Conservation (phyloP, 2,797 vertebrate species). For the Enteromius thamalakanensis region DNA sequence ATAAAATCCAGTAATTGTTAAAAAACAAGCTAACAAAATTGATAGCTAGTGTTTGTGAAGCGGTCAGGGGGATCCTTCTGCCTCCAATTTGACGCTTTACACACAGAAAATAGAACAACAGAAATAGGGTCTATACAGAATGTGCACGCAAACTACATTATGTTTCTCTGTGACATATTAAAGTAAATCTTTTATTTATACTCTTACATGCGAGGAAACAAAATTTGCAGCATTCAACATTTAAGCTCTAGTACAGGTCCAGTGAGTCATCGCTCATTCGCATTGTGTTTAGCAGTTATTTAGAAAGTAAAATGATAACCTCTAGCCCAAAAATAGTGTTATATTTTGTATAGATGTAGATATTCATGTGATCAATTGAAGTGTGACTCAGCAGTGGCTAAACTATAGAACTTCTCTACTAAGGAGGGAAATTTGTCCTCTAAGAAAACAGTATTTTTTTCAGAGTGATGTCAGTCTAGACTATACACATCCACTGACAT, state of each 20-base stretch:
- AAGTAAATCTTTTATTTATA: neutral
- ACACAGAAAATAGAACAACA: too few species aligned
- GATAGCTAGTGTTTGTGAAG: too few species aligned
- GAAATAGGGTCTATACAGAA: neutral
- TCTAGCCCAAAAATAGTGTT: neutral
- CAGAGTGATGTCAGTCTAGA: conserved; percentile 42
- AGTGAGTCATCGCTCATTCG: neutral
- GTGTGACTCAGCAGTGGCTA: neutral
- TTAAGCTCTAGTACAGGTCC: neutral
- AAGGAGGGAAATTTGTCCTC: neutral
- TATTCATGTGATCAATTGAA: neutral
- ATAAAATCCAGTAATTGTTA: too few species aligned
- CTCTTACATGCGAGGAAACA: neutral
- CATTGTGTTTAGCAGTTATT: neutral
- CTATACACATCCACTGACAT: conserved; percentile 34
- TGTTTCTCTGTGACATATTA: too few species aligned
- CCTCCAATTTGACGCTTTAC: too few species aligned
- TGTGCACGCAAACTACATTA: neutral
- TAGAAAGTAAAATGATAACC: neutral
- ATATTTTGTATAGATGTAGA: neutral
- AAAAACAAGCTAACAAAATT: too few species aligned
- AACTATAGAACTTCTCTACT: neutral
- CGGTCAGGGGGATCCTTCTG: too few species aligned
- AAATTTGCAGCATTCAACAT: neutral
- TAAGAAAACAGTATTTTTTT: neutral